These are phyloP conservation scores for Silurus lanzhouensis DNA, from an alignment of 2,797 vertebrate species.

Conservation along the genomic window DNA sequence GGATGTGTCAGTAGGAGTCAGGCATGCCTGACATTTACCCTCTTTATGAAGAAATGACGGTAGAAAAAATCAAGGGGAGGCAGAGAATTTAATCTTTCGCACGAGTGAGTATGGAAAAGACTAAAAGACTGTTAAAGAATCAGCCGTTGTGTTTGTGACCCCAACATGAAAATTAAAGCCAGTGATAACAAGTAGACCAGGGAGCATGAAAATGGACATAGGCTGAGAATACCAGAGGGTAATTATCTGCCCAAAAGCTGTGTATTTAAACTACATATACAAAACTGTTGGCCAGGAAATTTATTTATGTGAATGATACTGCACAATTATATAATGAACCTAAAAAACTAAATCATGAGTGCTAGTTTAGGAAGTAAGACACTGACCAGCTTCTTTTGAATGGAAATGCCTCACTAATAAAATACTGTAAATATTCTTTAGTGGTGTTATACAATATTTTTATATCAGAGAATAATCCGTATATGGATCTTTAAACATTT, in stretches of 20 bases:
- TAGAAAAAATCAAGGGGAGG: slow-evolving; percentile 93
- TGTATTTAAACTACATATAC: not conserved
- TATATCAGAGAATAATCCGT: not conserved
- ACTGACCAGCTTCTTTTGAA: not conserved
- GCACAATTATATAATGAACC: not conserved
- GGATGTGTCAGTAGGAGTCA: slow-evolving; percentile 97
- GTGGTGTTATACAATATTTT: not conserved
- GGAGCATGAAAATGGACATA: slow-evolving; percentile 59
- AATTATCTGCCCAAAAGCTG: too few relatives aligned
- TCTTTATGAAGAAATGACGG: slow-evolving; percentile 95
- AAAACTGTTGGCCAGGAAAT: not conserved
- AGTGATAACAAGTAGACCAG: slow-evolving; percentile 88
- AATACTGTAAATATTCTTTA: not conserved
- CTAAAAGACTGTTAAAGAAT: slow-evolving; percentile 88
- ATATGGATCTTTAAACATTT: not conserved
- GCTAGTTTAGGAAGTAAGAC: not conserved
- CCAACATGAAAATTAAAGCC: slow-evolving; percentile 88
- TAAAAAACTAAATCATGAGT: not conserved
- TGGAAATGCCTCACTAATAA: not conserved
- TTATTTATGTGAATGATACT: slow-evolving; percentile 3
- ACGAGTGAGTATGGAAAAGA: slow-evolving; percentile 87
- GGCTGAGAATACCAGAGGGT: slow-evolving; percentile 17
- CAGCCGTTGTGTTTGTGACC: slow-evolving; percentile 85
- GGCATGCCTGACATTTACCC: slow-evolving; percentile 99
- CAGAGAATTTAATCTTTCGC: slow-evolving; percentile 94